Conservation (phyloP, 2,797 vertebrate genomes). For the Arctocebus calabarensis region DNA sequence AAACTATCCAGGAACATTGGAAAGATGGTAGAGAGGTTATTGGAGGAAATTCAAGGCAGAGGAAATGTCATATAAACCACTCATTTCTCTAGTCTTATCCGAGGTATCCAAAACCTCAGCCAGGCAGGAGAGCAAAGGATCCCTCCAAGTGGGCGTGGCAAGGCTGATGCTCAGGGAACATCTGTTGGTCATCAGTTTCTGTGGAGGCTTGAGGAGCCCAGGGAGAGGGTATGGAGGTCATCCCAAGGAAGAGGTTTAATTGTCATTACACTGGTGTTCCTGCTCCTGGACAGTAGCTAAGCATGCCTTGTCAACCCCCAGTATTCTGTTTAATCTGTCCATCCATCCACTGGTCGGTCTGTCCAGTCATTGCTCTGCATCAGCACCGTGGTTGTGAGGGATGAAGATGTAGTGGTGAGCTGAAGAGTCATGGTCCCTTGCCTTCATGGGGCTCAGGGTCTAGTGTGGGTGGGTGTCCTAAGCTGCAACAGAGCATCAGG, state of each 20-base stretch:
- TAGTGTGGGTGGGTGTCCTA: neutral
- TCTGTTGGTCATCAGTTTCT: neutral
- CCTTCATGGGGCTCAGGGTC: neutral
- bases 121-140: neutral
- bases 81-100: neutral
- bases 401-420: neutral
- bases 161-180: neutral
- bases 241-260: neutral
- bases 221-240: neutral
- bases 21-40: neutral
- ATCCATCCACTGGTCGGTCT: neutral
- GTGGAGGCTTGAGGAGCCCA: neutral
- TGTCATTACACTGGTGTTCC: neutral
- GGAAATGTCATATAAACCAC: neutral
- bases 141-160: neutral
- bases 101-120: neutral
- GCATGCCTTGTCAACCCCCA: neutral
- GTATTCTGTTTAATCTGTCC: neutral
- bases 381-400: neutral
- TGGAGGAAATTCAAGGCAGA: neutral
- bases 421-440: neutral
- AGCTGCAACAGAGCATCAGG: neutral
- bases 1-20: neutral
- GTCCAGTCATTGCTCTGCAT: neutral
- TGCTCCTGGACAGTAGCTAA: neutral